Evolutionary conservation across 2,113 vertebrate genomes (phyloP).

Genomic region (Penelope pileata): DNA sequence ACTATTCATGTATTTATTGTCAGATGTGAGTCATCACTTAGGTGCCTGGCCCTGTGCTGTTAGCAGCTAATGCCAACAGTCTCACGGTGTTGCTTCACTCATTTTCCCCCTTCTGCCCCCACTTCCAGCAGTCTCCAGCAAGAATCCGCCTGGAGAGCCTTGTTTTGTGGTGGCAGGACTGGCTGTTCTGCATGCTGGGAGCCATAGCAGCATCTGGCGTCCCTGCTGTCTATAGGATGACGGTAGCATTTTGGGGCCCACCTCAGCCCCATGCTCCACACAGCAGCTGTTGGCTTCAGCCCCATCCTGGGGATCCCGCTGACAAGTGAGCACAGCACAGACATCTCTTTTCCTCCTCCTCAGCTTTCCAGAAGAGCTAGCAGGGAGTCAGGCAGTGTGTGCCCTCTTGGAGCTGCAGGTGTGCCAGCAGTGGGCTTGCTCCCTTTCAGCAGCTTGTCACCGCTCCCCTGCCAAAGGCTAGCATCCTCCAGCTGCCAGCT

Average conservation of each 20-base stretch:
- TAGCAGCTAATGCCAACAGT: constrained; percentile 59
- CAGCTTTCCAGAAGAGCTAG: not conserved
- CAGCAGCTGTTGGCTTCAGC: constrained; percentile 64
- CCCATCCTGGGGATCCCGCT: constrained; percentile 58
- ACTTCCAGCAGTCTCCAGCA: constrained; percentile 71
- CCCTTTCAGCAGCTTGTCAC: not conserved
- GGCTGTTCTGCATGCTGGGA: not conserved
- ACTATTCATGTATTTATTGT: constrained; percentile 76
- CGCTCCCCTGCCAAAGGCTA: not conserved
- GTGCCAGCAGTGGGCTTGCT: not conserved
- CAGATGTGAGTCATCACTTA: constrained; percentile 75
- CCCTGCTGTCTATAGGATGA: constrained; percentile 54
- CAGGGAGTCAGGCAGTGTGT: accelerated
- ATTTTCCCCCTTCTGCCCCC: not conserved
- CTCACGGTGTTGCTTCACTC: constrained; percentile 58
- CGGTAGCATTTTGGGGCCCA: constrained; percentile 42
- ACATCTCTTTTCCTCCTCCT: not conserved
- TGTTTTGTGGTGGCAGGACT: constrained; percentile 62
- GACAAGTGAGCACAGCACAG: constrained; percentile 58
- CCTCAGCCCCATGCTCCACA: constrained; percentile 42
- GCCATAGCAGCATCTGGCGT: constrained; percentile 45
- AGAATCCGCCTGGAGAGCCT: constrained; percentile 43
- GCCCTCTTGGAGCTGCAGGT: not conserved
- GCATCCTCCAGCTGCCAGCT: not conserved
- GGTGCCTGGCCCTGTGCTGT: constrained; percentile 70